Conservation (phyloP, 2,888 invertebrate species). For the Euplagia quadripunctaria region DNA sequence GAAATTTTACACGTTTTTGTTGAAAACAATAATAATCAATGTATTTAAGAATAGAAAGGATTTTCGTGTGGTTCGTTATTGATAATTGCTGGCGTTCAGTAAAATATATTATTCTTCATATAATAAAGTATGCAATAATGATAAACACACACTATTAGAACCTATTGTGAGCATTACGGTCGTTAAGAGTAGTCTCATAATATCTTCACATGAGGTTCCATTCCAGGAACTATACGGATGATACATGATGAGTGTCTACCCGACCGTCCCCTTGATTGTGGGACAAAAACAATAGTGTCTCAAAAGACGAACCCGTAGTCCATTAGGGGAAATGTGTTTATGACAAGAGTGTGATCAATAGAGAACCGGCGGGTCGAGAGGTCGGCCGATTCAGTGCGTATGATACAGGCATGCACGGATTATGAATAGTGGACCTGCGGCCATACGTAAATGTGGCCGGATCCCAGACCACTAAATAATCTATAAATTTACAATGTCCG, state of each 20-base stretch:
- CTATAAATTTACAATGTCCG: conserved; percentile 62
- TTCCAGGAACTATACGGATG: conserved; percentile 53
- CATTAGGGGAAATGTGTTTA: conserved; percentile 81
- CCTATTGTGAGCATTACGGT: conserved; percentile 11
- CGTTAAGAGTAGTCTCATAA: conserved; percentile 51
- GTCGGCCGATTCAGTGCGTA: conserved; percentile 63
- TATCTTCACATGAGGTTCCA: conserved; percentile 50
- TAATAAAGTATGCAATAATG: conserved; percentile 2
- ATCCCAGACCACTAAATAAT: conserved; percentile 66
- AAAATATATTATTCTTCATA: neutral
- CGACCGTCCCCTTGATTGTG: conserved; percentile 65
- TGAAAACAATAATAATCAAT: neutral
- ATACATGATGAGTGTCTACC: conserved; percentile 60
- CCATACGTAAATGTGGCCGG: conserved; percentile 61
- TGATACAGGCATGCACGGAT: conserved; percentile 61
- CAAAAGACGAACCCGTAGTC: conserved; percentile 69
- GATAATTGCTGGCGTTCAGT: neutral
- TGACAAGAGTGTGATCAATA: conserved; percentile 83
- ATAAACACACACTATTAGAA: neutral
- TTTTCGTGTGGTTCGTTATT: conserved; percentile 5
- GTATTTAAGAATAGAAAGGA: conserved; percentile 9
- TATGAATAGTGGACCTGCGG: conserved; percentile 77
- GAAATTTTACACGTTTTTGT: too few species aligned
- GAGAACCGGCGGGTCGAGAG: conserved; percentile 68
- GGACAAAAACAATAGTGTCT: conserved; percentile 77